Evolutionary conservation across 1,140 invertebrate genomes (phyloP).

Genomic region (Leucophenga varia): DNA sequence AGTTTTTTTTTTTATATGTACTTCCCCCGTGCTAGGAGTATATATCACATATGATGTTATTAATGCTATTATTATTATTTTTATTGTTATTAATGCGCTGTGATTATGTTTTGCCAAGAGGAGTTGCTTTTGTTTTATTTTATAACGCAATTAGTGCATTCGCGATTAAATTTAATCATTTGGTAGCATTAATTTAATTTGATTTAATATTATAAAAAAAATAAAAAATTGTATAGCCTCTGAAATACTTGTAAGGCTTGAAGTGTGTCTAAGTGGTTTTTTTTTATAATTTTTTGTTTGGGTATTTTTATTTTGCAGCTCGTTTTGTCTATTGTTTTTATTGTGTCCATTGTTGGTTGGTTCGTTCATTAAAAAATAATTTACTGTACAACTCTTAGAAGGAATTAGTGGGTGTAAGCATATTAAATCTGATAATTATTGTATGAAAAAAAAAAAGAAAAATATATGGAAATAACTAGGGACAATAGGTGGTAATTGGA

Average conservation of each 20-base stretch:
- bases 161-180: constrained; percentile 36
- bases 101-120: constrained; percentile 14
- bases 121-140: constrained; percentile 29
- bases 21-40: no score
- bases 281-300: constrained; percentile 31
- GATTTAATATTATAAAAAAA: constrained; percentile 48
- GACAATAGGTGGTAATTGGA: no score
- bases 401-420: no score
- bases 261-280: constrained; percentile 46
- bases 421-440: no score
- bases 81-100: constrained; percentile 18
- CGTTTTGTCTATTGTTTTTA: no score
- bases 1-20: no score
- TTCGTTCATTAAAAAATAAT: no score
- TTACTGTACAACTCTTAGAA: no score
- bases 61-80: constrained; percentile 27
- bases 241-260: constrained; percentile 11
- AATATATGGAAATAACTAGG: no score
- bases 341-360: no score
- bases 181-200: constrained; percentile 50
- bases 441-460: no score
- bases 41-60: no score
- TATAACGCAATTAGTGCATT: constrained; percentile 15
- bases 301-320: constrained; percentile 22
- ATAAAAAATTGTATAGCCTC: neutral